Evolutionary conservation across 2,113 vertebrate genomes (phyloP), one percentile per base, ranked within the genome.

Genomic region (Platichthys flesus): DNA sequence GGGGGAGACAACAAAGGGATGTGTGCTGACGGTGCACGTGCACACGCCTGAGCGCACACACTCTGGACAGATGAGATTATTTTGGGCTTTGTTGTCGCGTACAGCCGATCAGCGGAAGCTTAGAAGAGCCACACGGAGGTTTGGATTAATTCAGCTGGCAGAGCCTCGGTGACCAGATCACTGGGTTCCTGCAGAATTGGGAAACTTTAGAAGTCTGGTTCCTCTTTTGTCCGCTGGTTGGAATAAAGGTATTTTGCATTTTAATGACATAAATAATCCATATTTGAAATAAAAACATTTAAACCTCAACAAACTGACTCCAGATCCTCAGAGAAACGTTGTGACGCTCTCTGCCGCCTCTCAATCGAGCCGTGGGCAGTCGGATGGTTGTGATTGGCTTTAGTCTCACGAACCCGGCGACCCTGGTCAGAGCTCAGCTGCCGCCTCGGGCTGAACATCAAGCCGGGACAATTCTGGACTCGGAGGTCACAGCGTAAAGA

Each of bases 71-170:
- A 72, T 66, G 37, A 49, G 55, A 24, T 65, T 54, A 31, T 58
- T 21, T 66, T 59, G 51, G 57, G 66, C 28, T 52, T 67, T 82
- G 75, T 54, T 71, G 56, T 42, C 20, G 40, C 45, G n/a, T 21
- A 28, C 42, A 37, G 42, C 12, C 20, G 52, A 20, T 85, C 64
- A 76, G 68, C 8, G 15, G 15, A 15, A 18, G 45, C 15, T 49
- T 49, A 16, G 5, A 6, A 0, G 37, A 40, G 54, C 35, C 60
- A 31, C 21, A 1, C 40, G 16, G 45, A 49, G 62, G 47, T 61
- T 68, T 62, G 64, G 75, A 79, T 83, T 78, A 59, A 60, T n/a
- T 42, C 37, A 69, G 67, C 64, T 55, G 51, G 71, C 60, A 37
- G 37, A 57, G 40, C 61, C 15, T 60, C 68, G 76, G 76, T 81